These are phyloP conservation scores for Prionace glauca DNA, from an alignment of 2,797 vertebrate genomes.

Conservation along the genomic window DNA sequence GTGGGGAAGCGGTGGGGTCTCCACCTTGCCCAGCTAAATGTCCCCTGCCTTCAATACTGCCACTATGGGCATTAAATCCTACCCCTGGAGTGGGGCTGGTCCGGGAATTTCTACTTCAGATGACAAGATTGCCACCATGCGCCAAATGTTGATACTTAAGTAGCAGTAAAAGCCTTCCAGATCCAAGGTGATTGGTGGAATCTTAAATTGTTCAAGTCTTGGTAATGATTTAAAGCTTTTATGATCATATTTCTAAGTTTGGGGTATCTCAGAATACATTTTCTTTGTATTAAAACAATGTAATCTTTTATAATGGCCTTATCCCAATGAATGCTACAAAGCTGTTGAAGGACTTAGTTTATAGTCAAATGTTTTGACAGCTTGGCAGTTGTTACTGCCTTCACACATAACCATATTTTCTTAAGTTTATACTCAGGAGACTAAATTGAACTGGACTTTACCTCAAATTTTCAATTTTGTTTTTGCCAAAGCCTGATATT, in stretches of 20 bases:
- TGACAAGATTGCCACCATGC: background rate
- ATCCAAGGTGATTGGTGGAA: background rate
- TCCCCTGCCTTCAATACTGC: too few species aligned
- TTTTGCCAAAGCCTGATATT: conserved; percentile 20
- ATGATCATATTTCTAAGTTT: conserved; percentile 16
- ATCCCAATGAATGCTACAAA: conserved; percentile 9
- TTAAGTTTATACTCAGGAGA: conserved; percentile 28
- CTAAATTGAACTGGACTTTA: conserved; percentile 29
- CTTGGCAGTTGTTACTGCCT: conserved; percentile 32
- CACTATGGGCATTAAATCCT: background rate
- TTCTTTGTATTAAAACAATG: background rate
- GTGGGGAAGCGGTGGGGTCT: too few species aligned
- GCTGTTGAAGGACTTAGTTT: background rate
- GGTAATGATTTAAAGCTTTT: background rate
- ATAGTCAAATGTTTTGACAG: conserved; percentile 26
- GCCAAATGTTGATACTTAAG: background rate
- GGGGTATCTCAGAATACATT: background rate
- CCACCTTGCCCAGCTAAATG: background rate
- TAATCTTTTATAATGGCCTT: background rate
- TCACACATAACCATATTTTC: conserved; percentile 24
- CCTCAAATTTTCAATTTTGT: conserved; percentile 28
- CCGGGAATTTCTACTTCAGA: background rate
- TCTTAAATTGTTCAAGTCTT: background rate
- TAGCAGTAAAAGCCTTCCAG: background rate
- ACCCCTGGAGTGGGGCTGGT: background rate